Evolutionary conservation across 2,888 invertebrate genomes (phyloP).

Genomic region (Drosophila glabriapex): DNA sequence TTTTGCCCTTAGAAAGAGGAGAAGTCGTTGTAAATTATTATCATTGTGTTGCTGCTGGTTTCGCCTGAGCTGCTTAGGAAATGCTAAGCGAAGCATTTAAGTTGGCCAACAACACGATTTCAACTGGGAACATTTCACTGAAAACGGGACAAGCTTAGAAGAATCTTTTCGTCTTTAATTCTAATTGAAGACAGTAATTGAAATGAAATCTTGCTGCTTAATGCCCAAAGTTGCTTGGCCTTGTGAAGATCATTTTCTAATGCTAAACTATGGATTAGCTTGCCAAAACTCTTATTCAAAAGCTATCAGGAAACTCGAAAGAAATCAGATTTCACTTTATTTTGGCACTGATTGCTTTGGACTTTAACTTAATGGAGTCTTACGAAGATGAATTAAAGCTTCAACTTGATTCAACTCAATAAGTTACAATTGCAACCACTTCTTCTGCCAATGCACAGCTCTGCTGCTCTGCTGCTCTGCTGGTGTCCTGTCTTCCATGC

Average conservation of each 20-base stretch:
- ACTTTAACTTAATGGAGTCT: neutral
- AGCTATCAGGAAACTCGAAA: too few species aligned
- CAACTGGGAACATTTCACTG: neutral
- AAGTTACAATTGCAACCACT: neutral
- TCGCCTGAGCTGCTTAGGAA: constrained; percentile 5
- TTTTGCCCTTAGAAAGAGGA: constrained; percentile 13
- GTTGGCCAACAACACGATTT: neutral
- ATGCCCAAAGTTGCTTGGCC: accelerated
- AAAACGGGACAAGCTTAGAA: neutral
- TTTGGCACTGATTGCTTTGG: too few species aligned
- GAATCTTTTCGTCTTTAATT: neutral
- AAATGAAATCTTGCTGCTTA: neutral
- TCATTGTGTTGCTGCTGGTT: constrained; percentile 7
- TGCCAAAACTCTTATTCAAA: neutral
- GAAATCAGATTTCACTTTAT: too few species aligned
- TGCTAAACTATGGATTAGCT: neutral
- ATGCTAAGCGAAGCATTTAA: constrained; percentile 5
- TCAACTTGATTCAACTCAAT: neutral
- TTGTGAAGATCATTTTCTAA: neutral
- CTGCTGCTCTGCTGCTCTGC: neutral
- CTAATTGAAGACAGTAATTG: neutral
- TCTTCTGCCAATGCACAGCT: neutral
- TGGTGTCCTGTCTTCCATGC: neutral
- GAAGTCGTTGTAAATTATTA: constrained; percentile 12
- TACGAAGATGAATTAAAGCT: neutral